Evolutionary conservation across 1,140 invertebrate species (phyloP), one percentile per base, ranked within the genome.

Genomic region (Pseudomyrmex cubaensis): DNA sequence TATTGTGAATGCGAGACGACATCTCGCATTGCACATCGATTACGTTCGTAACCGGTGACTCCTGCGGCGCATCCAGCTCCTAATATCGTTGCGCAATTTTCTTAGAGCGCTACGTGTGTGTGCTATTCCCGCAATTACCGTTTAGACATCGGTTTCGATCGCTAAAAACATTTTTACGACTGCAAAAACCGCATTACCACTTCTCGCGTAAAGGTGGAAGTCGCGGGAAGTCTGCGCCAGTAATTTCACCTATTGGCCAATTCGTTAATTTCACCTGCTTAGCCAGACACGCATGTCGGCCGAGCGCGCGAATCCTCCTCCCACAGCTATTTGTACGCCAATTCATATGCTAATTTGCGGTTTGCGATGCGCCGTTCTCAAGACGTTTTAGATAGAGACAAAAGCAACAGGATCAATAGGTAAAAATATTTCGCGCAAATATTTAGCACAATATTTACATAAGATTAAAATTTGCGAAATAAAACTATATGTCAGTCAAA

Each of bases 61-160:
- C 66, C 62, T 44, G 50, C 25, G 35, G 35, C 10, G 20, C 9
- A 46, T 46, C 13, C 63, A 67, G 63, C 52, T 48, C 57, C 78
- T 84, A 82, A 87, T 62, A 85, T 72, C 48, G 35, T 88, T 87
- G 84, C 56, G 64, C n/a, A 88, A 88, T 50, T 2, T 20, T 25
- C 64, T 62, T 52, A 13, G 9, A 44, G 75, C 35, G 35, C 35
- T 56, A 8, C 46, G 22, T 35, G 35, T 35, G 22, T 76, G 75
- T 84, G 84, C 80, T 54, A 66, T 72, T 82, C 59, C 56, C 10
- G 82, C 50, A 87, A 88, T 88, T 88, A 85, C 73, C 73, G 56
- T 59, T 72, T 62, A 25, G 35, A 35, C 57, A 56, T 85, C 54
- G 7, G 44, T 80, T 48, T 75, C 63, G 77, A 75, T 84, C 61